Percentiles rank a stretch among this genome's conserved stretches.
These are phyloP conservation scores for Darevskia nairensis DNA, from an alignment of 2,797 vertebrate genomes.

Conservation along the genomic window DNA sequence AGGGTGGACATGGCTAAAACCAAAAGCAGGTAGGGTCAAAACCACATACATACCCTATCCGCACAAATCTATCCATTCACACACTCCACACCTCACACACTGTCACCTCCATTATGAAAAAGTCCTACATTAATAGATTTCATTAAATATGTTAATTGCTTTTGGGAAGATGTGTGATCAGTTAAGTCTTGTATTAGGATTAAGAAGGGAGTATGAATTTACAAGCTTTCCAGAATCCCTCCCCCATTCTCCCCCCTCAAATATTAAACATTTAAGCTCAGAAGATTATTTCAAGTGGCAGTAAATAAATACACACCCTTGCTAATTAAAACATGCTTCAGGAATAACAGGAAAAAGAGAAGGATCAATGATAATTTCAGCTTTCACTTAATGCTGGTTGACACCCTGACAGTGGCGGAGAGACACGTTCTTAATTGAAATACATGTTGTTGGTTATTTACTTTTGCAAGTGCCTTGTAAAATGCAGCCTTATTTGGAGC, in stretches of 20 bases:
- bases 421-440: neutral
- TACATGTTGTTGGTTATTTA: neutral
- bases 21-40: too few species aligned
- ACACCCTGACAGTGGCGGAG: neutral
- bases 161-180: constrained; percentile 1
- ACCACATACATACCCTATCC: too few species aligned
- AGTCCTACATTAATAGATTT: neutral
- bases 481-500: neutral
- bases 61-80: too few species aligned
- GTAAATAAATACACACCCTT: neutral
- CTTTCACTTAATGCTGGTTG: neutral
- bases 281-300: neutral
- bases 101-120: neutral
- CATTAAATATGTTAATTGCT: neutral
- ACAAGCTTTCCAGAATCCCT: neutral
- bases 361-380: neutral
- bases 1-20: too few species aligned
- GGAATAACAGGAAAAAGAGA: neutral
- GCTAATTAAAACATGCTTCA: neutral
- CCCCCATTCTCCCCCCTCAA: neutral
- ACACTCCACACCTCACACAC: too few species aligned
- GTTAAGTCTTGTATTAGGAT: neutral
- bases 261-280: neutral
- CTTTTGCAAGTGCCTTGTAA: neutral
- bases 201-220: neutral